phyloP scores from a whole-genome alignment of 2,888 invertebrate species.

The Scrobipalpa costella region DNA sequence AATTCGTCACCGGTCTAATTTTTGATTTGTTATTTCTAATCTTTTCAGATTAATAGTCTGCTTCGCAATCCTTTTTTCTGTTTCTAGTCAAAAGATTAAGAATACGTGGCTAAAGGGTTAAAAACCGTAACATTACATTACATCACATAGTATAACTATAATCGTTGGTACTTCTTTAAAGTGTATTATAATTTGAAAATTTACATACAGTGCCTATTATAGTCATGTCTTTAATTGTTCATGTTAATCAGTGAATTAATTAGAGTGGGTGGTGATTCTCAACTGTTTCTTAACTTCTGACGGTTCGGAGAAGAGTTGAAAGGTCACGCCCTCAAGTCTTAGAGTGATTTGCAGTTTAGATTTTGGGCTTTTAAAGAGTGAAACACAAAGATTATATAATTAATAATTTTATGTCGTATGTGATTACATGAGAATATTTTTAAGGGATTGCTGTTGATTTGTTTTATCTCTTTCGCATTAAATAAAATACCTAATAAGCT shows the following conservation, averaged over 20 bases:
- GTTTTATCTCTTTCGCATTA: no score
- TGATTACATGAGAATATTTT: no score
- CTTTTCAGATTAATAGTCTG: no score
- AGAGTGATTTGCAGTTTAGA: neutral
- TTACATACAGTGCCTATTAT: constrained; percentile 42
- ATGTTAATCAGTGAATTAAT: constrained; percentile 42
- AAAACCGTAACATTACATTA: neutral
- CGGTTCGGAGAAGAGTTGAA: neutral
- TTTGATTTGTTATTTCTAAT: no score
- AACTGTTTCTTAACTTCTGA: constrained; percentile 23
- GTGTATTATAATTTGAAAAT: constrained; percentile 33
- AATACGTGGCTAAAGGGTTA: neutral
- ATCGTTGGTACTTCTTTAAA: neutral
- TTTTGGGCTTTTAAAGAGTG: neutral
- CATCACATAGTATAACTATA: neutral
- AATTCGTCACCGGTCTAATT: no score
- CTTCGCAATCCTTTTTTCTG: no score
- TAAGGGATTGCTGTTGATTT: no score
- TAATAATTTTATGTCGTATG: no score
- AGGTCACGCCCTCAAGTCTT: neutral
- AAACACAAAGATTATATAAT: no score
- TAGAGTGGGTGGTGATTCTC: constrained; percentile 37
- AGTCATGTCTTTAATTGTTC: constrained; percentile 33
- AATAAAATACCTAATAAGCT: no score
- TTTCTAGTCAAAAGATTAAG: no score